A percentile compares a stretch with the other conserved stretches of the same genome.
Evolutionary conservation across 2,113 vertebrate genomes (phyloP).

Genomic region (Phodopus roborovskii): DNA sequence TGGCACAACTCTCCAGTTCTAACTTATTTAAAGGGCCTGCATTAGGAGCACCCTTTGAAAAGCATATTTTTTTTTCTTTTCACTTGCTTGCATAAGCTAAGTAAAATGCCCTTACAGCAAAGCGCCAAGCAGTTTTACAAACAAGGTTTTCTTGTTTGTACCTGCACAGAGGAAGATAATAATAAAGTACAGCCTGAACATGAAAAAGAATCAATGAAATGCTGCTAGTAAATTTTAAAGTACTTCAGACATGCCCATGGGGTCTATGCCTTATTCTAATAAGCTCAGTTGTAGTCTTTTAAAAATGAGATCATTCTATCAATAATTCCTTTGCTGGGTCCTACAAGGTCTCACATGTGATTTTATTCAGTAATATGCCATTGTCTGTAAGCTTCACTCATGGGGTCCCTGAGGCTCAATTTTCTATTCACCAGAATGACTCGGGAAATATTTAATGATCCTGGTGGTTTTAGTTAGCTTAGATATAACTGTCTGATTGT

Average conservation of each 20-base stretch:
- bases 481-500: slow-evolving; percentile 46
- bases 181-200: background rate
- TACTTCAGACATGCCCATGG: slow-evolving; percentile 28
- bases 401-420: slow-evolving; percentile 25
- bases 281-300: slow-evolving; percentile 54
- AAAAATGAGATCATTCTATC: slow-evolving; percentile 49
- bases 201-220: slow-evolving; percentile 50
- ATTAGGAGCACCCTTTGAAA: background rate
- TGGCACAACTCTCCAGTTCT: background rate
- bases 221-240: slow-evolving; percentile 65
- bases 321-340: slow-evolving; percentile 46
- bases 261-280: slow-evolving; percentile 15
- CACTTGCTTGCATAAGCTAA: background rate
- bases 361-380: slow-evolving; percentile 56
- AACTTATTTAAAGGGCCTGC: background rate
- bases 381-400: slow-evolving; percentile 39
- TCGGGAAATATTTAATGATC: slow-evolving; percentile 37
- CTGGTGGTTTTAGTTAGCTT: slow-evolving; percentile 44
- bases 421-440: slow-evolving; percentile 3
- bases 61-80: background rate
- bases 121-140: slow-evolving; percentile 31
- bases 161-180: slow-evolving; percentile 38
- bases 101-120: background rate
- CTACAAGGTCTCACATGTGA: slow-evolving; percentile 58
- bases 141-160: background rate